Evolutionary conservation across 35 echinoderm and acorn worm species (phyloP).

Genomic region (Amphiura filiformis): DNA sequence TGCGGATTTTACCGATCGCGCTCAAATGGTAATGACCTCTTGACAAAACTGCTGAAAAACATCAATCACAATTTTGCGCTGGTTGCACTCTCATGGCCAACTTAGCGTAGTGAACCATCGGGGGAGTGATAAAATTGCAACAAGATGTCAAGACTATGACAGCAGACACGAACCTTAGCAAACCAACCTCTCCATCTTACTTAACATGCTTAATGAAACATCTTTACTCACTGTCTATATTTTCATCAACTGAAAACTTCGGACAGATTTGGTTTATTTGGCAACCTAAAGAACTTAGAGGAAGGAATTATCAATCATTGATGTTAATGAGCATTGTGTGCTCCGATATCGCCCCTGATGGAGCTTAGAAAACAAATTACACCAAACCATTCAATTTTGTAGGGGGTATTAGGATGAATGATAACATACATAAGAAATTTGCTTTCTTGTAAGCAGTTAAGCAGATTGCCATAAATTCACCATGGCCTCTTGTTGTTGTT

Average conservation of each 20-base stretch:
- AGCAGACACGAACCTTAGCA: neutral
- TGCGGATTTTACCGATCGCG: neutral
- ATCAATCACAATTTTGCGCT: conserved; percentile 14
- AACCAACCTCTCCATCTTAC: neutral
- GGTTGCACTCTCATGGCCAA: neutral
- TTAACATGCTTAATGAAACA: neutral
- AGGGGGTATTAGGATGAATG: neutral
- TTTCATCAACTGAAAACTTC: neutral
- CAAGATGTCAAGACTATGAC: neutral
- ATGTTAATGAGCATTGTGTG: neutral
- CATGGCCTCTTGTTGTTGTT: neutral
- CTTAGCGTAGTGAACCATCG: neutral
- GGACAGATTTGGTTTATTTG: neutral
- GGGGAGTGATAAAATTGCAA: neutral
- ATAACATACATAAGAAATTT: neutral
- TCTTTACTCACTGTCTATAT: neutral
- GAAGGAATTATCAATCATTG: neutral
- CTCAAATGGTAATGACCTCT: conserved; percentile 7
- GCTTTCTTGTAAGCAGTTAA: neutral
- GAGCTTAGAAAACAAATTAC: neutral
- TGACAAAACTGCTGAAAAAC: neutral
- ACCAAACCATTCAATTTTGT: neutral
- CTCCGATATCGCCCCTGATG: too few species aligned
- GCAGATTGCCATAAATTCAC: neutral
- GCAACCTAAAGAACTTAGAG: neutral